Conservation (phyloP, 2,113 vertebrate species). For the Piprites chloris region DNA sequence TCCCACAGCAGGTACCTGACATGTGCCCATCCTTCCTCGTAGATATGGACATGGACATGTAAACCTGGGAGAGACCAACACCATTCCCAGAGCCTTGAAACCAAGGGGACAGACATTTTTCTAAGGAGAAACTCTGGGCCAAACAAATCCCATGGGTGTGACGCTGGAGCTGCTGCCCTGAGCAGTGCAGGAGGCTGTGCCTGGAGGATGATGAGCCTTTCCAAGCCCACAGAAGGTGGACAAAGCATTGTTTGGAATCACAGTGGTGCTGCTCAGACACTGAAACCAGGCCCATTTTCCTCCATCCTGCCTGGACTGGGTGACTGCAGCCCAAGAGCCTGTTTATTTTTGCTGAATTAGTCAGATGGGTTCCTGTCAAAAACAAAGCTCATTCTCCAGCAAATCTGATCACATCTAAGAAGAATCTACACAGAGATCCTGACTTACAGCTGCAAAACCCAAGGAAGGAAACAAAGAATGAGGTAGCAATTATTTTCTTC, state of each 20-base stretch:
- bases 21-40: accelerated
- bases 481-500: slow-evolving; percentile 1
- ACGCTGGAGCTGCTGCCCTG: not conserved
- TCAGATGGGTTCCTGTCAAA: not conserved
- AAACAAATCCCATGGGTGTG: not conserved
- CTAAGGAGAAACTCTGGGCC: not conserved
- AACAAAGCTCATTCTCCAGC: not conserved
- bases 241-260: not conserved
- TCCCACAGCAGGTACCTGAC: not conserved
- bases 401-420: not conserved
- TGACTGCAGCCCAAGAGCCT: not conserved
- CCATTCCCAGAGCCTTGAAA: not conserved
- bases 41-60: not conserved
- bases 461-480: not conserved
- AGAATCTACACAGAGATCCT: not conserved
- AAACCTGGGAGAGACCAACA: not conserved
- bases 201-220: not conserved
- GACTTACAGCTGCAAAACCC: not conserved
- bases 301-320: not conserved
- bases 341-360: not conserved
- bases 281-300: not conserved
- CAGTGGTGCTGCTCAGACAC: not conserved
- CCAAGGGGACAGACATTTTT: not conserved
- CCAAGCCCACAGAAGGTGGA: not conserved
- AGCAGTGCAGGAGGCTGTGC: not conserved